Evolutionary conservation across 1,140 invertebrate species (phyloP), one percentile per base, ranked within the genome.

Genomic region (Adelges cooleyi): DNA sequence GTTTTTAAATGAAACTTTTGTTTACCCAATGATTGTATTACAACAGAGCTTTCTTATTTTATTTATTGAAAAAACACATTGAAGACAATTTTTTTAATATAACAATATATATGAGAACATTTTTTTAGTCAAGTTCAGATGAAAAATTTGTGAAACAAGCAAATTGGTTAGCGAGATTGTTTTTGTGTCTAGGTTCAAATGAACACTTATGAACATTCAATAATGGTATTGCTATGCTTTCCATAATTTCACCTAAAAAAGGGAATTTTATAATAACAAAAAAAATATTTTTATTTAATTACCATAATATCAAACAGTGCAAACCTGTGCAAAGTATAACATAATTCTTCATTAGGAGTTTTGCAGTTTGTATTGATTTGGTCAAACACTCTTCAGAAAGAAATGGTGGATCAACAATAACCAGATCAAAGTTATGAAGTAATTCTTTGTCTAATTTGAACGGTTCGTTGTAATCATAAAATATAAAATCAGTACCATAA

Each of bases 381-480:
- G 81, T 81, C 17, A 96, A 79, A 77, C 95, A 98, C 76, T 97
- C 93, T 69, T 92, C 86, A 0, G 91, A 89, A 6, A 98, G 76
- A 77, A 95, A 97, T 11, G 95, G 95, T 11, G 95, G 94, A 79
- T 98, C 94, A 0, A 86, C 90, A 59, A 97, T 79, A 2, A 98
- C 86, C 17, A 97, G 70, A 75, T 95, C 89, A 77, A 87, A 97
- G 22, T 74, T 73, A 48, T 78, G 75, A 15, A 76, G 68, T 27
- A 83, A 76, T 0, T 86, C 78, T 66, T 75, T 68, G 0, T 87
- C 81, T 13, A 96, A 72, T 51, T 84, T 78, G 38, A 86, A 74
- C 5, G 92, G 92, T 15, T 77, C 74, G 67, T 90, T 92, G 72
- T 95, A 96, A 74, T 98, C 91, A 72, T 95, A 98, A 62, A 83